Percentiles rank a stretch among this genome's conserved stretches.
Evolutionary conservation across 2,113 vertebrate species (phyloP).

Genomic region (Xenopus borealis): DNA sequence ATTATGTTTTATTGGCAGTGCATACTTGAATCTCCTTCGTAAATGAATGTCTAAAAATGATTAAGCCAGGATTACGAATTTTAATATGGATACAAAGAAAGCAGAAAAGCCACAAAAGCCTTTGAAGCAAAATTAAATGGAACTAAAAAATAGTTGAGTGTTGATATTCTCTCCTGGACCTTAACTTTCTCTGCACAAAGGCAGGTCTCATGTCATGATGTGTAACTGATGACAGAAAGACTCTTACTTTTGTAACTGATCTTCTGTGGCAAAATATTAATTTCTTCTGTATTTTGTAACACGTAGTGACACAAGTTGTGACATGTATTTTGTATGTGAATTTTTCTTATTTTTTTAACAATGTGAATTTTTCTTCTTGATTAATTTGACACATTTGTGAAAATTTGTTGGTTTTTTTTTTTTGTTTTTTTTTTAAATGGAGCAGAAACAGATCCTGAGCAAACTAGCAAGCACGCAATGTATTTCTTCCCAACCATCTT

Average conservation of each 20-base stretch:
- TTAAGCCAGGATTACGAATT: conserved; percentile 35
- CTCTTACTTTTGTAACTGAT: conserved; percentile 24
- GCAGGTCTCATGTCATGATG: conserved; percentile 31
- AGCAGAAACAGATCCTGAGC: background rate
- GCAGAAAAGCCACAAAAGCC: conserved; percentile 22
- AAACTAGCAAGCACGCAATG: background rate
- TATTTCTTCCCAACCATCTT: background rate
- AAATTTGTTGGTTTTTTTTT: no score
- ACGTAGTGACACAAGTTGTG: background rate
- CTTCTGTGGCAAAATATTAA: conserved; percentile 4
- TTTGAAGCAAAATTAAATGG: conserved; percentile 41
- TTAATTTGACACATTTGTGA: background rate
- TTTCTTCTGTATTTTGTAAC: background rate
- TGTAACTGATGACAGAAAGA: conserved; percentile 40
- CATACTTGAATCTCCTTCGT: conserved; percentile 7
- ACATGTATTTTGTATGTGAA: background rate
- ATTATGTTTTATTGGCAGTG: conserved; percentile 32
- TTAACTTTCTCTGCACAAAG: conserved; percentile 25
- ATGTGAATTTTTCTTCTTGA: background rate
- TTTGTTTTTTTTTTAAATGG: background rate
- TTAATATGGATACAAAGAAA: conserved; percentile 45
- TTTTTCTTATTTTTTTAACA: no score
- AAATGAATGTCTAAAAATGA: conserved; percentile 39
- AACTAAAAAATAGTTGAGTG: conserved; percentile 39
- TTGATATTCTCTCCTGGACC: conserved; percentile 30